phyloP scores from a whole-genome alignment of 2,888 invertebrate genomes.

The Oscheius sp. region DNA sequence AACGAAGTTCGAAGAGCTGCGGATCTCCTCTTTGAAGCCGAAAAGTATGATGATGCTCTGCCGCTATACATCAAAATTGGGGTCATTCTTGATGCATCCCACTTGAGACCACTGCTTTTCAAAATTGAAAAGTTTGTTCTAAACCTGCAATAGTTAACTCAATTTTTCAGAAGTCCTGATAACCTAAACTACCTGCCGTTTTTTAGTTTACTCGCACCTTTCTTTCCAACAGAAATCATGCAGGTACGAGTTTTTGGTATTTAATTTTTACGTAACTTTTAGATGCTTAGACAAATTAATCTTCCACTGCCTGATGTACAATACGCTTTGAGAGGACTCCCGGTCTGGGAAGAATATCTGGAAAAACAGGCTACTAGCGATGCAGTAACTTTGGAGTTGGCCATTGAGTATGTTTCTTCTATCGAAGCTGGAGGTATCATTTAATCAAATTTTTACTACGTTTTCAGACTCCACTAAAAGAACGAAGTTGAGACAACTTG shows the following conservation, averaged over 20 bases:
- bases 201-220: slow-evolving; percentile 14
- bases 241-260: neutral
- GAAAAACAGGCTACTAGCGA: neutral
- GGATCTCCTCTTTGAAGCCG: slow-evolving; percentile 2
- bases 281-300: neutral
- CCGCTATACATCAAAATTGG: slow-evolving; percentile 1
- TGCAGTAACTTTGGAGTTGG: neutral
- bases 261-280: neutral
- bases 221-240: slow-evolving; percentile 1
- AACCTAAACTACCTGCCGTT: neutral
- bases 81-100: slow-evolving; percentile 8
- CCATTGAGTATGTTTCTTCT: neutral
- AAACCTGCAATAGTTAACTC: neutral
- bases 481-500: neutral
- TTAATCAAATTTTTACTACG: neutral
- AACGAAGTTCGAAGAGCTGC: slow-evolving; percentile 14
- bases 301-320: neutral
- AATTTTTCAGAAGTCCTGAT: neutral
- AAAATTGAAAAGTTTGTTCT: neutral
- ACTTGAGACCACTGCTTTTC: slow-evolving; percentile 9
- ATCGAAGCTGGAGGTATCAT: slow-evolving; percentile 3
- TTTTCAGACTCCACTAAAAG: neutral
- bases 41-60: slow-evolving; percentile 8
- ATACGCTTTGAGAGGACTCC: neutral
- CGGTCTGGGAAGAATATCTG: slow-evolving; percentile 18